Percentiles rank a stretch among this genome's conserved stretches.
Conservation (phyloP, 2,888 invertebrate species). For the Priocnemis perturbator region DNA sequence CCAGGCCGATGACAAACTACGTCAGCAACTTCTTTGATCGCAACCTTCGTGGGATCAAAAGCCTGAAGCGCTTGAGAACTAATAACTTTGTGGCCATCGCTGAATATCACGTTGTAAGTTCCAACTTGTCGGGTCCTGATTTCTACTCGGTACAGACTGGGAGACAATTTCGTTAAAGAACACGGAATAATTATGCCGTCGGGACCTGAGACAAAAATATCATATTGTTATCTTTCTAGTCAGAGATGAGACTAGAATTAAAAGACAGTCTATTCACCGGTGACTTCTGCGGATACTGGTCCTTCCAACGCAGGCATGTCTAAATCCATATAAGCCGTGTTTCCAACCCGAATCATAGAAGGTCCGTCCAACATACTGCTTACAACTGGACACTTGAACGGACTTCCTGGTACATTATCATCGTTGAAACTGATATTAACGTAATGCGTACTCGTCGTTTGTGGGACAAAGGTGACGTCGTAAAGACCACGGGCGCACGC, state of each 20-base stretch:
- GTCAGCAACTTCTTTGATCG: conserved; percentile 85
- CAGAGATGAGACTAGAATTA: neutral
- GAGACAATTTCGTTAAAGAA: conserved; percentile 78
- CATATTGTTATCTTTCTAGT: neutral
- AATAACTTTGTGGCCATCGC: conserved; percentile 79
- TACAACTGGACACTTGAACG: conserved; percentile 85
- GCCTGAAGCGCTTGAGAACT: conserved; percentile 82
- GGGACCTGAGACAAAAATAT: conserved; percentile 72
- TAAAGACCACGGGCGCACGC: conserved; percentile 94
- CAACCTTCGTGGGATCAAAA: conserved; percentile 85
- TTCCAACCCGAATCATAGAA: conserved; percentile 70
- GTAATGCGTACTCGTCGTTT: conserved; percentile 91
- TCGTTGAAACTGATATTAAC: conserved; percentile 97
- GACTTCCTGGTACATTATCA: conserved; percentile 91
- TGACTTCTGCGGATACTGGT: conserved; percentile 75
- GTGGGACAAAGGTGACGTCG: conserved; percentile 94
- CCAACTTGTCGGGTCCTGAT: conserved; percentile 88
- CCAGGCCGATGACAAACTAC: conserved; percentile 89
- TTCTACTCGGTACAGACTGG: conserved; percentile 82
- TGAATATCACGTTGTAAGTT: conserved; percentile 83
- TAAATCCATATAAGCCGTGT: conserved; percentile 71
- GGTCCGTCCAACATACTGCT: conserved; percentile 76
- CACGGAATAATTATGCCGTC: conserved; percentile 76
- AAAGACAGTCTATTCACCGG: conserved; percentile 69
- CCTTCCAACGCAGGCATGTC: conserved; percentile 75